Conservation (phyloP, 2,888 invertebrate species). For the Oxyscelio sp. region DNA sequence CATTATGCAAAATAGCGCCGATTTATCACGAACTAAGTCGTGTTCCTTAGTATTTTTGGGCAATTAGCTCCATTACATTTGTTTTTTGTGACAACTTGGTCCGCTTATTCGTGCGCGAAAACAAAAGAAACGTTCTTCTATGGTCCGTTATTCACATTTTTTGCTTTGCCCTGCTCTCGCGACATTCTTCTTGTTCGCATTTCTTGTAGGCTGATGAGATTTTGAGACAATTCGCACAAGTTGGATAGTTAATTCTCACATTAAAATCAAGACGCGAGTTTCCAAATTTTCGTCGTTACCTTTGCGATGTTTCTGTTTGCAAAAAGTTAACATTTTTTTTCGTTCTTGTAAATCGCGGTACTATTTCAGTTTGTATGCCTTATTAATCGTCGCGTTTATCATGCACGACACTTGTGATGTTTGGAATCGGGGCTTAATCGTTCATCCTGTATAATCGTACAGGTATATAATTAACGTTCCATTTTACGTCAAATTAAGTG, state of each 20-base stretch:
- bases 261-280: constrained; percentile 28
- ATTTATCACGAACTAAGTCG: constrained; percentile 33
- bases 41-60: constrained; percentile 44
- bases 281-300: neutral
- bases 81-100: constrained; percentile 10
- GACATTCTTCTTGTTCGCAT: constrained; percentile 28
- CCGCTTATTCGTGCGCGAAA: neutral
- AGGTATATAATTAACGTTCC: constrained; percentile 73
- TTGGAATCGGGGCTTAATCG: constrained; percentile 32
- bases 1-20: constrained; percentile 44
- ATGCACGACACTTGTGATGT: neutral
- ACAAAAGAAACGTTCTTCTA: constrained; percentile 34
- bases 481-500: constrained; percentile 73
- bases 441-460: constrained; percentile 51
- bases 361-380: constrained; percentile 44
- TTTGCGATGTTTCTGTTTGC: neutral
- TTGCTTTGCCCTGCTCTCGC: neutral
- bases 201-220: constrained; percentile 17
- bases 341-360: neutral
- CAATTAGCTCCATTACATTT: constrained; percentile 44
- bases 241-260: constrained; percentile 24
- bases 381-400: constrained; percentile 51
- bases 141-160: constrained; percentile 25
- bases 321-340: neutral
- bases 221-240: constrained; percentile 38